A percentile compares a stretch with the other conserved stretches of the same genome.
phyloP scores from a whole-genome alignment of 2,888 invertebrate species.

The Rhagonycha fulva region DNA sequence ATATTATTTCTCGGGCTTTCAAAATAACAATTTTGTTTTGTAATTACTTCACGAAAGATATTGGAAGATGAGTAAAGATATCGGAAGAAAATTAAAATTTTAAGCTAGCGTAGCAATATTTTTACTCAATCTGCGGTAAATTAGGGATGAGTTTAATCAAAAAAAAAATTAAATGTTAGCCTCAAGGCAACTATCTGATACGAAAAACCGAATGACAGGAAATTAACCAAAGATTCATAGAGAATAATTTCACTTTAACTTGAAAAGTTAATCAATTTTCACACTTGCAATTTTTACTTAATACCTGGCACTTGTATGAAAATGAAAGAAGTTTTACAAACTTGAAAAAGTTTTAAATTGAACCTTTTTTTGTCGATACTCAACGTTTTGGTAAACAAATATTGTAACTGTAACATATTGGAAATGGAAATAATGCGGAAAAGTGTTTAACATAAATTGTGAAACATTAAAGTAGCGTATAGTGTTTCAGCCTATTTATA shows the following conservation, averaged over 20 bases:
- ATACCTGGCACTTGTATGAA: not conserved
- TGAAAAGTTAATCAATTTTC: not conserved
- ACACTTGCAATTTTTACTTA: not conserved
- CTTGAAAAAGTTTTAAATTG: not conserved
- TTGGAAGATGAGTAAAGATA: not conserved
- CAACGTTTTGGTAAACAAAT: not conserved
- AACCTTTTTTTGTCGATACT: not conserved
- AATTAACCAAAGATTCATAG: not conserved
- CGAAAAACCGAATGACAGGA: not conserved
- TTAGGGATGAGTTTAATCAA: not conserved
- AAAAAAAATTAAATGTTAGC: not conserved
- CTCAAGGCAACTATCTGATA: not conserved
- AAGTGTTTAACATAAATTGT: not conserved
- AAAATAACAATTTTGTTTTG: not conserved
- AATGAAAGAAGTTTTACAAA: not conserved
- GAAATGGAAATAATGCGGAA: not conserved
- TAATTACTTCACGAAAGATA: not conserved
- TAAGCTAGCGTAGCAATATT: not conserved
- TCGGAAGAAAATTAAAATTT: not conserved
- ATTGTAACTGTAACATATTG: not conserved
- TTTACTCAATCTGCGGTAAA: not conserved
- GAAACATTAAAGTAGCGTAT: not conserved
- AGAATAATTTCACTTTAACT: not conserved
- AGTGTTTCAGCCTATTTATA: not conserved
- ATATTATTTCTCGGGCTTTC: not conserved